Evolutionary conservation across 1,140 invertebrate genomes (phyloP).

Genomic region (Brachystomella parvula): DNA sequence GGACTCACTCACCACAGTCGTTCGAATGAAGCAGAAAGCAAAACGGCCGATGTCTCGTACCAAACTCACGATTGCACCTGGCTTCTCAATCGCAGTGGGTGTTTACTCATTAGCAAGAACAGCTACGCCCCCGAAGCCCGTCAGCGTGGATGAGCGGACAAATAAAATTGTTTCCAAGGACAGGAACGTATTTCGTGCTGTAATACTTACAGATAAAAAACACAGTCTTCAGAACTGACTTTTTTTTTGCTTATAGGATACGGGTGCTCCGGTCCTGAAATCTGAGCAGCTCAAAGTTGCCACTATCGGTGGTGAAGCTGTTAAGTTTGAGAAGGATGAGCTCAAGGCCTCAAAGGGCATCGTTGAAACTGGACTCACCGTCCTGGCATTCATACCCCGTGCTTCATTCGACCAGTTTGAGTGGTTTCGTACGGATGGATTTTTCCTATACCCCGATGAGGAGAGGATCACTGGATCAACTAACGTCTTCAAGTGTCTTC

Average conservation of each 20-base stretch:
- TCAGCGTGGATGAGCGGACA: conserved; percentile 10
- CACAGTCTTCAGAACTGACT: not conserved
- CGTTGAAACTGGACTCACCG: not conserved
- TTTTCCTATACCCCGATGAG: conserved; percentile 20
- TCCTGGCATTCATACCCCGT: not conserved
- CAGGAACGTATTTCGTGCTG: conserved; percentile 9
- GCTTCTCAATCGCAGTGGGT: not conserved
- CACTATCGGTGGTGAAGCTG: conserved; percentile 6
- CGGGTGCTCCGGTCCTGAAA: conserved; percentile 16
- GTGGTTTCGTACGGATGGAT: conserved; percentile 7
- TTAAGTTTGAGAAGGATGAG: not conserved
- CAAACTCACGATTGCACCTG: not conserved
- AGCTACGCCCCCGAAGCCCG: not conserved
- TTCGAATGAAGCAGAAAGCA: conserved; percentile 13
- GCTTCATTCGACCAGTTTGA: conserved; percentile 7
- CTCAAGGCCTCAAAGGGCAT: not conserved
- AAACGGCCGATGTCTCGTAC: conserved; percentile 1
- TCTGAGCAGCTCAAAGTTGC: conserved; percentile 16
- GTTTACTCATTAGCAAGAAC: not conserved
- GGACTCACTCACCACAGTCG: conserved; percentile 1
- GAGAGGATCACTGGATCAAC: conserved; percentile 15
- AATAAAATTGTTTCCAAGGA: conserved; percentile 7
- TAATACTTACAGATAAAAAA: no score
- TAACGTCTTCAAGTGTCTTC: conserved; percentile 3
- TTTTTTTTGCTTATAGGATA: conserved; percentile 1